Evolutionary conservation across 2,797 vertebrate species (phyloP), one percentile per base, ranked within the genome.

Genomic region (Eulemur rubriventer): DNA sequence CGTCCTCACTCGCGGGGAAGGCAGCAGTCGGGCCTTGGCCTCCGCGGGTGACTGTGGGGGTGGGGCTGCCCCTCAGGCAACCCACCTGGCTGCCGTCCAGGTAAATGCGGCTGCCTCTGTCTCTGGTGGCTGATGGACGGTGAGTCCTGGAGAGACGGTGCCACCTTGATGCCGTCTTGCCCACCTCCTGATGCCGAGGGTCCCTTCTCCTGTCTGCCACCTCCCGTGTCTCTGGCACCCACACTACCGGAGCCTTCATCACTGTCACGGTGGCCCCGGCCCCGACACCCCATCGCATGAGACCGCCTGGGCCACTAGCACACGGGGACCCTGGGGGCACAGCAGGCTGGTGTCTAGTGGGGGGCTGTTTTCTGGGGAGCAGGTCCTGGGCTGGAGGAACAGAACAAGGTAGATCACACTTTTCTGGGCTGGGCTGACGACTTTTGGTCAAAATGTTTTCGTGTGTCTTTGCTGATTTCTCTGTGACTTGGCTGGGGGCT

Each of bases 231-330:
- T 76, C 50, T 46, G 78, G 1, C 57, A 26, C 59, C 33, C 35
- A 2, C 9, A 14, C 0, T 0, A 20, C 1, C 0, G n/a, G n/a
- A 9, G n/a, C 75, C 48, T 9, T 1, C 20, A 20, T 6, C 2
- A 8, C 55, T 16, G 13, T 55, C 76, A 16, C 4, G 0, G 7
- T 24, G n/a, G 26, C 35, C n/a, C 20, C 0, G n/a, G 26, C 35
- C n/a, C 20, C 0, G 8, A 18, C 9, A 10, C 28, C 38, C 52
- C 4, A 41, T 26, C 30, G 24, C 24, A 12, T 61, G 38, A 55
- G 17, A 69, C 26, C 4, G 1, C 11, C 17, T 7, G n/a, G 33
- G n/a, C 41, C 1, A 0, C 20, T 11, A 52, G 38, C 65, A 30
- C 26, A 0, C 0, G 1, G 30, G 43, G n/a, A 4, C 13, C 13